Conservation (phyloP, 2,888 invertebrate genomes). For the Diogma glabrata region DNA sequence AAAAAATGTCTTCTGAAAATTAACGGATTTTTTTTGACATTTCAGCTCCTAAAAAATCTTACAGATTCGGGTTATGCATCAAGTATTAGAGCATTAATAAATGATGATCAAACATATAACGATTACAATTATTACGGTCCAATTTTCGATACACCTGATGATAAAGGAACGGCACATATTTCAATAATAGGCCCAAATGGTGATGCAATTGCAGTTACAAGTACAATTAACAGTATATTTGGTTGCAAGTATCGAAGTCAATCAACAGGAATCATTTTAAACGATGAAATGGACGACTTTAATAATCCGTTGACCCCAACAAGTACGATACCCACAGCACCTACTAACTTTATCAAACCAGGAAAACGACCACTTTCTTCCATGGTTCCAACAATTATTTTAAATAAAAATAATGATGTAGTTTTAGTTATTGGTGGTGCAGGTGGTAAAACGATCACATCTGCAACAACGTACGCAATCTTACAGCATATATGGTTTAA, state of each 20-base stretch:
- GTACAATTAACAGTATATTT: conserved; percentile 67
- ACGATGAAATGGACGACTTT: conserved; percentile 96
- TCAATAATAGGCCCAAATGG: conserved; percentile 74
- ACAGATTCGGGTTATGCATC: conserved; percentile 50
- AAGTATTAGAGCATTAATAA: conserved; percentile 38
- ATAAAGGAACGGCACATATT: conserved; percentile 87
- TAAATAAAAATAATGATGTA: conserved; percentile 50
- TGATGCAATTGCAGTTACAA: conserved; percentile 81
- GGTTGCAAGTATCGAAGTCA: conserved; percentile 65
- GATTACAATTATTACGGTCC: conserved; percentile 64
- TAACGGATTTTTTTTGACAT: no score
- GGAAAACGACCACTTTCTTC: conserved; percentile 81
- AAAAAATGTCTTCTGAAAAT: no score
- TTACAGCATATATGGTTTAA: conserved; percentile 55
- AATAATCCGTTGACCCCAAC: conserved; percentile 64
- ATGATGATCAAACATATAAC: conserved; percentile 45
- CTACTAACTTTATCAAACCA: conserved; percentile 71
- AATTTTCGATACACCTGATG: conserved; percentile 46
- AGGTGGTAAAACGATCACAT: conserved; percentile 84
- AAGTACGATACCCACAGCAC: conserved; percentile 67
- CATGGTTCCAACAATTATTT: conserved; percentile 75
- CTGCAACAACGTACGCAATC: conserved; percentile 60
- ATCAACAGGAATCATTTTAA: conserved; percentile 78
- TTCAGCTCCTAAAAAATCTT: conserved; percentile 52
- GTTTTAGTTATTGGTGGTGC: conserved; percentile 69